phyloP scores from a whole-genome alignment of 2,888 invertebrate species.

The Zygaena filipendulae region DNA sequence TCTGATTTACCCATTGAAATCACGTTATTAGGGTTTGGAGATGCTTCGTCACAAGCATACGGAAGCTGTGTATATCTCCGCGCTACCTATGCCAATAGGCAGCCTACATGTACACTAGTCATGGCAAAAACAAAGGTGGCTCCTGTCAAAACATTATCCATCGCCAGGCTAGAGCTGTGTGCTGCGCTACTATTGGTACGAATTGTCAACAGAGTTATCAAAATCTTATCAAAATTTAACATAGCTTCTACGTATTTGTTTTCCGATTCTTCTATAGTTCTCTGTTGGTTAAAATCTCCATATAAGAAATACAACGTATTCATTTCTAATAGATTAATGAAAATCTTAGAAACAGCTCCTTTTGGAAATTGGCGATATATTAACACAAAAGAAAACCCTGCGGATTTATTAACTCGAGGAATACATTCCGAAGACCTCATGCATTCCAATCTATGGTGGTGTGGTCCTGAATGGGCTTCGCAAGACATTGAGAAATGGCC shows the following conservation, averaged over 20 bases:
- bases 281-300: constrained; percentile 4
- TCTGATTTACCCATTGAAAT: constrained; percentile 5
- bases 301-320: constrained; percentile 27
- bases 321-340: constrained; percentile 7
- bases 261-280: background rate
- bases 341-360: constrained; percentile 3
- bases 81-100: constrained; percentile 3
- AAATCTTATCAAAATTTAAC: background rate
- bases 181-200: constrained; percentile 1
- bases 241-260: background rate
- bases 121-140: constrained; percentile 7
- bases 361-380: constrained; percentile 4
- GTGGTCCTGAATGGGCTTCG: constrained; percentile 7
- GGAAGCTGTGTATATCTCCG: constrained; percentile 9
- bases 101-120: constrained; percentile 1
- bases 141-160: background rate
- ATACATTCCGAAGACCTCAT: background rate
- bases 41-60: constrained; percentile 5
- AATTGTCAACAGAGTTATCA: background rate
- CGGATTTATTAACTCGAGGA: constrained; percentile 7
- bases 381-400: constrained; percentile 7
- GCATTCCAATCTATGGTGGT: constrained; percentile 5
- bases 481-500: no score
- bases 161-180: constrained; percentile 2
- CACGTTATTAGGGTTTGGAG: constrained; percentile 7